Base-by-base conservation (phyloP, 2,113 vertebrate genomes). In the Hymenochirus boettgeri region DNA sequence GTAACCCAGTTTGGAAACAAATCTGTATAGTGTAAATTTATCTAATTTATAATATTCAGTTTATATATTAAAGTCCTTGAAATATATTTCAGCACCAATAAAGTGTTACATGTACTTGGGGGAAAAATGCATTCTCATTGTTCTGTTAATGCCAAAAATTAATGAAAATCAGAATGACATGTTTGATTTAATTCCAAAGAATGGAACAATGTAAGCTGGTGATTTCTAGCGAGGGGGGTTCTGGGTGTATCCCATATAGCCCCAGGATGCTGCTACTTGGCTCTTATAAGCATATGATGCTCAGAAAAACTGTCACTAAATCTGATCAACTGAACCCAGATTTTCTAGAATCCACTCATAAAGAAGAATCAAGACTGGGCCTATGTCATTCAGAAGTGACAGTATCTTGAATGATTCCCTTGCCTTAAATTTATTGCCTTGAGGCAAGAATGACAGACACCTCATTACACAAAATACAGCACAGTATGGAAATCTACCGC, bases 401-500 rank as follows among this genome's bases (percentile, higher is more conserved):
- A 88, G 82, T 82, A 85, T 83, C 82, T 87, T 83, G 82, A 85
- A 86, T 82, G 82, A 84, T 71, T 77, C 77, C 77, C 77, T 83
- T 6, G n/a, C 80, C 81, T 83, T 79, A 86, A 85, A 83, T 83
- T 85, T 82, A 80, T 84, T 85, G 86, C 87, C 88, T 86, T 80
- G 77, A 89, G 88, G 87, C 85, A 86, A 81, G 84, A 88, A 88
- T 88, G 87, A 86, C 86, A 88, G 88, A 83, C 63, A 56, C 86
- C 88, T 89, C 89, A 89, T 90, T 90, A 89, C 86, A 88, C 85
- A 86, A 88, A 89, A 88, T 87, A 88, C 86, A 82, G 85, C 77
- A 82, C 80, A 80, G 84, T 79, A 82, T 77, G 82, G 83, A 84
- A 80, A 86, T 76, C 54, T 63, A 80, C 77, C 71, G 82, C 83